phyloP scores from a whole-genome alignment of 2,113 vertebrate species.

The Trogon melanurus region DNA sequence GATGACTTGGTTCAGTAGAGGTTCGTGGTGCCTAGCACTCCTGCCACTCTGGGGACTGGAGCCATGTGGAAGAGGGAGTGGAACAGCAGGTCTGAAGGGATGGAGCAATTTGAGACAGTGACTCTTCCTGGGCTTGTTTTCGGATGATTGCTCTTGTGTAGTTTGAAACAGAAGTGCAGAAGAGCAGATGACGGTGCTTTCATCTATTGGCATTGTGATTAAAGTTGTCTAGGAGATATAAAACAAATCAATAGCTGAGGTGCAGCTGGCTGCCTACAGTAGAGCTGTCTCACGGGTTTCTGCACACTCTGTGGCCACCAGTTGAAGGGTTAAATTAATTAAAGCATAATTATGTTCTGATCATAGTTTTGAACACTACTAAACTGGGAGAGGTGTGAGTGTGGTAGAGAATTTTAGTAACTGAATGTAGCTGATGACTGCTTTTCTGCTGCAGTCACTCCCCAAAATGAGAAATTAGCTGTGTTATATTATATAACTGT shows the following conservation, averaged over 20 bases:
- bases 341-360: not conserved
- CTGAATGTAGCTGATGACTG: not conserved
- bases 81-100: not conserved
- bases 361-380: not conserved
- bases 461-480: not conserved
- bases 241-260: not conserved
- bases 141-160: not conserved
- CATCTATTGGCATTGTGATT: not conserved
- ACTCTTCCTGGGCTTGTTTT: not conserved
- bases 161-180: not conserved
- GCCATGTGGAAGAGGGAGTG: not conserved
- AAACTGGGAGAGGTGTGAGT: not conserved
- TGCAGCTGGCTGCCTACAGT: not conserved
- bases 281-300: not conserved
- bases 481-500: not conserved
- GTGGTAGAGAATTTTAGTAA: not conserved
- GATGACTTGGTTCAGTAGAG: not conserved
- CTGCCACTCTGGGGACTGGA: not conserved
- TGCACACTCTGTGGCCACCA: not conserved
- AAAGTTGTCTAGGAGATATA: not conserved
- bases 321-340: not conserved
- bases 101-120: not conserved
- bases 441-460: not conserved
- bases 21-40: not conserved
- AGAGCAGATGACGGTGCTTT: not conserved